These are phyloP conservation scores for Tadarida brasiliensis DNA, from an alignment of 2,797 vertebrate species.

Conservation along the genomic window DNA sequence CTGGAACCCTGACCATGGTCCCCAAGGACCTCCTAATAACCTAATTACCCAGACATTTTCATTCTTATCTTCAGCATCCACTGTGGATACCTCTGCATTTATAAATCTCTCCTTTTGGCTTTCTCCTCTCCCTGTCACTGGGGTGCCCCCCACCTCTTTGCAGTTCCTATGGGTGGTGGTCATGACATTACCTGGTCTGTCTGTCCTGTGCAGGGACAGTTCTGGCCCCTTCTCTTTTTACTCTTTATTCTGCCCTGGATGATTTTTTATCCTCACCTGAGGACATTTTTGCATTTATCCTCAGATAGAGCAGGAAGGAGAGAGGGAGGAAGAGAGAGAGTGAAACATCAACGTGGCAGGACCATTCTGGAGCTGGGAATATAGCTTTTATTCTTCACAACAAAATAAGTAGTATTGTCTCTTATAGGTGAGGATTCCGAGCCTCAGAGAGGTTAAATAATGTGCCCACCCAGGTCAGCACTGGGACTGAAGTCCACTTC, in stretches of 20 bases:
- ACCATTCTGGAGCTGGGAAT: background rate
- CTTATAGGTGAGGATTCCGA: background rate
- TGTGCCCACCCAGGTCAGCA: rapidly evolving
- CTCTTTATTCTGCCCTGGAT: background rate
- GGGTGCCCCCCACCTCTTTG: background rate
- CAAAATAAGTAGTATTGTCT: too few species aligned
- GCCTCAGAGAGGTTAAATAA: background rate
- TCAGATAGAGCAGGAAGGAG: too few species aligned
- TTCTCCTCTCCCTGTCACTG: background rate
- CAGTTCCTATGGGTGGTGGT: background rate
- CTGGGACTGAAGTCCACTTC: background rate
- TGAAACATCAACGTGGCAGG: background rate
- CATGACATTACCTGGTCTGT: background rate
- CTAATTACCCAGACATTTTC: background rate
- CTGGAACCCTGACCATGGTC: background rate
- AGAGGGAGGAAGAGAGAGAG: too few species aligned
- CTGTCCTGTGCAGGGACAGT: background rate
- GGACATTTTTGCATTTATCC: too few species aligned
- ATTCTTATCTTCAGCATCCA: background rate
- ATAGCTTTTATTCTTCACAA: background rate
- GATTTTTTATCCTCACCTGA: too few species aligned
- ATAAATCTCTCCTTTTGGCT: background rate
- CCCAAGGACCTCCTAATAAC: background rate
- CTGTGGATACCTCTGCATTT: background rate
- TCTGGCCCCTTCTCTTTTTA: background rate